Base-by-base conservation (phyloP, 2,113 vertebrate species). In the Leucopsar rothschildi region DNA sequence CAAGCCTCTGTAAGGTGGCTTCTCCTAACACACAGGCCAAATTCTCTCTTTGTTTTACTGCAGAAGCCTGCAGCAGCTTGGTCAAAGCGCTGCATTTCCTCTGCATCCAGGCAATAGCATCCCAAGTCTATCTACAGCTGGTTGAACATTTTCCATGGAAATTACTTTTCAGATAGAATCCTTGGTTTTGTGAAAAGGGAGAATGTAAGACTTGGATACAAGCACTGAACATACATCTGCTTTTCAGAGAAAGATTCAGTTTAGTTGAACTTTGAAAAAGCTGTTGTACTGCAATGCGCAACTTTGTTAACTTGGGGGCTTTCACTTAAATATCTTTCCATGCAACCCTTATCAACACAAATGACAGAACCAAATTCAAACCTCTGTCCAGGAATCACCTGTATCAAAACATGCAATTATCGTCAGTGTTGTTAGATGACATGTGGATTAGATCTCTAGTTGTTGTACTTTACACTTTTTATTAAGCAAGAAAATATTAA, bases 141-240 rank as follows among this genome's bases (percentile, higher is more conserved):
- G 39, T 22, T 91, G 69, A 91, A 78, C 24, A 65, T 61, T 68
- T 84, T 91, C 89, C 12, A 6, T 57, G n/a, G 86, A 96, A 93
- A 68, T 31, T 75, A 49, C 33, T 87, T 92, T 92, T 83, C 5
- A 1, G 50, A 82, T 69, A 27, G 40, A 93, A 85, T 79, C 23
- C 44, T 76, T 71, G 40, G 31, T 49, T 92, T 87, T 87, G 23
- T 93, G 66, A 80, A 92, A 90, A 90, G 72, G n/a, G 63, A 82
- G 88, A 90, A 96, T 86, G 49, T 79, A 75, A 90, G 49, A 73
- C 63, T 90, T 96, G 88, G 90, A 94, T 88, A 65, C 37, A 55
- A 65, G 29, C 33, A 55, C 42, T 77, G 88, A 93, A 86, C 75
- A 93, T 85, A 90, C 39, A 1, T 83, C 63, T 90, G 50, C 25